These are phyloP conservation scores for Cyanoderma ruficeps DNA, from an alignment of 2,113 vertebrate genomes.

Conservation along the genomic window DNA sequence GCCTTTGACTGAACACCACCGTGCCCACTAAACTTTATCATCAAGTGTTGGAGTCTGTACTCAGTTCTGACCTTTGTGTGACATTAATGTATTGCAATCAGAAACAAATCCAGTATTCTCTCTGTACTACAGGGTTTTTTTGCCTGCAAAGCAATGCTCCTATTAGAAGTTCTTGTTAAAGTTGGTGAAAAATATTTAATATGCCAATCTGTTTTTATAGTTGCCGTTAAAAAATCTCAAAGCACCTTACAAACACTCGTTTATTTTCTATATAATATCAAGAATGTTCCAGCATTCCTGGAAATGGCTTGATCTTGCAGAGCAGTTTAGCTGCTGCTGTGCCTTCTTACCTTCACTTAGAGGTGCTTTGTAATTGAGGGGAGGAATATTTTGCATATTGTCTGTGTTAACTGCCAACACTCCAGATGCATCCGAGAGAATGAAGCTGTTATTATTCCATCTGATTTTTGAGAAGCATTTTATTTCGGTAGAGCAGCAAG, in stretches of 20 bases:
- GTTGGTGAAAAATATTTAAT: neutral
- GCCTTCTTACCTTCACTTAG: neutral
- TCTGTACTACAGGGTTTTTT: neutral
- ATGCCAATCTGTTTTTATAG: neutral
- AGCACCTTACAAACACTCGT: fast-evolving
- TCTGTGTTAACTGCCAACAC: neutral
- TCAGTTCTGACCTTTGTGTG: neutral
- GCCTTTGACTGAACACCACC: neutral
- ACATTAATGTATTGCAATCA: neutral
- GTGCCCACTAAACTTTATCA: neutral
- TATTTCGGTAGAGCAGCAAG: neutral
- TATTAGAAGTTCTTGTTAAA: neutral
- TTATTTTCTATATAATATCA: neutral
- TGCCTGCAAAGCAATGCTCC: neutral
- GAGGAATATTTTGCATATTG: neutral
- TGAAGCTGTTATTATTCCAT: neutral
- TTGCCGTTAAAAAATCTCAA: neutral
- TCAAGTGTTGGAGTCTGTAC: neutral
- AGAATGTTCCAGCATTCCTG: neutral
- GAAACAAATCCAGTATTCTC: neutral
- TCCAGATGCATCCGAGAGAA: neutral
- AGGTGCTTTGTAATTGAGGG: neutral
- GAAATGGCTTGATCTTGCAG: neutral
- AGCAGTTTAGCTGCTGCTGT: neutral
- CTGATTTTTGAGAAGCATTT: neutral